Evolutionary conservation across 2,888 invertebrate genomes (phyloP), one percentile per base, ranked within the genome.

Genomic region (Agrotis exclamationis): DNA sequence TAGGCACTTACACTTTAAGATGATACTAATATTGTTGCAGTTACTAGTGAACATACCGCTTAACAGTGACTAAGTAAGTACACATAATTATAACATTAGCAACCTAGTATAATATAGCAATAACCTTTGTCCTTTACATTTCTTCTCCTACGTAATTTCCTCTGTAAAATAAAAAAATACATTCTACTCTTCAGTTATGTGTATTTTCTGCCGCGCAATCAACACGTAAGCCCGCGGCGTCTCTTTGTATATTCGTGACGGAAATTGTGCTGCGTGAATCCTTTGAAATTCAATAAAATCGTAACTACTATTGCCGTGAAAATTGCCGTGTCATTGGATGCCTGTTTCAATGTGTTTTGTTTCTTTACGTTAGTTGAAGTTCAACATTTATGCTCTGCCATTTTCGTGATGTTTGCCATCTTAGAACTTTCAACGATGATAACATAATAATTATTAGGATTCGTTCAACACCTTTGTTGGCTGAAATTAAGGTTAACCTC

Each of bases 251-350:
- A 74, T 77, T 80, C 50, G 47, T 63, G 71, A 70, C 63, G 50
- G 50, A 63, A 84, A 85, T 80, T 80, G 69, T 67, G 70, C 66
- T 68, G 53, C 51, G 59, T 47, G 69, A 80, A 72, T 70, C 80
- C 79, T 81, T 84, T 85, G 82, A 82, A 76, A 80, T 76, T 79
- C 77, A 72, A 82, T 74, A 72, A 24, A 84, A 76, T 70, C 67
- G 58, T 76, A 58, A 74, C 75, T 60, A 73, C 74, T 54, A 59
- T 70, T 72, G 24, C 66, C 45, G 44, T 59, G 59, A 84, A 71
- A 76, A 71, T 58, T 22, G 9, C 20, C 47, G 47, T 51, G 39
- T 72, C 48, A 54, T 59, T 45, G 48, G 58, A 59, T 14, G 33
- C 33, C 24, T 53, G n/a, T 45, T 47, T 53, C 50, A 24, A 33